These are phyloP conservation scores for Oostethus manadensis DNA, from an alignment of 2,113 vertebrate genomes.

Conservation along the genomic window DNA sequence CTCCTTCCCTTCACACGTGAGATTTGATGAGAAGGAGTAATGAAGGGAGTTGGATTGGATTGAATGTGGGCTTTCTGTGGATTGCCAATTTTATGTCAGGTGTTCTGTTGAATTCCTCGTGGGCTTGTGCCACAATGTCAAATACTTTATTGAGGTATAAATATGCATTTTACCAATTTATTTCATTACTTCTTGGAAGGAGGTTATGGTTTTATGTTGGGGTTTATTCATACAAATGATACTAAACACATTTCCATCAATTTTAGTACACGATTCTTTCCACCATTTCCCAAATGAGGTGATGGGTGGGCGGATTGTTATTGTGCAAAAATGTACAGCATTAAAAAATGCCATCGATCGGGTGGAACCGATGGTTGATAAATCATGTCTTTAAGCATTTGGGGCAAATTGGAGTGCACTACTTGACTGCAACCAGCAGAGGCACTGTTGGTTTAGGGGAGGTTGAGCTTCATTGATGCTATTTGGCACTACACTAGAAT, in stretches of 20 bases:
- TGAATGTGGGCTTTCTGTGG: not conserved
- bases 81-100: not conserved
- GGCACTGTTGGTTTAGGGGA: too few species aligned
- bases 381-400: too few species aligned
- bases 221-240: not conserved
- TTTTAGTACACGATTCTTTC: not conserved
- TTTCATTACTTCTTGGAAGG: too few species aligned
- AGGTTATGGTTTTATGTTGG: not conserved
- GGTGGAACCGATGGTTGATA: too few species aligned
- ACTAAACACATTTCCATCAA: not conserved
- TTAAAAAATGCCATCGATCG: too few species aligned
- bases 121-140: not conserved
- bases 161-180: not conserved
- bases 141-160: not conserved
- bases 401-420: too few species aligned
- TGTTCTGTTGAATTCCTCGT: not conserved
- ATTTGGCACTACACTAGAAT: too few species aligned
- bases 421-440: too few species aligned
- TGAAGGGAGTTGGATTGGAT: not conserved
- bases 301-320: too few species aligned
- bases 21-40: slow-evolving; percentile 12
- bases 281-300: too few species aligned
- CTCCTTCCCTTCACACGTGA: slow-evolving; percentile 15
- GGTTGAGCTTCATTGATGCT: too few species aligned
- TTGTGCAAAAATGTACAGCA: too few species aligned